Evolutionary conservation across 1,140 invertebrate genomes (phyloP).

Genomic region (Lamellibrachia luymesi): DNA sequence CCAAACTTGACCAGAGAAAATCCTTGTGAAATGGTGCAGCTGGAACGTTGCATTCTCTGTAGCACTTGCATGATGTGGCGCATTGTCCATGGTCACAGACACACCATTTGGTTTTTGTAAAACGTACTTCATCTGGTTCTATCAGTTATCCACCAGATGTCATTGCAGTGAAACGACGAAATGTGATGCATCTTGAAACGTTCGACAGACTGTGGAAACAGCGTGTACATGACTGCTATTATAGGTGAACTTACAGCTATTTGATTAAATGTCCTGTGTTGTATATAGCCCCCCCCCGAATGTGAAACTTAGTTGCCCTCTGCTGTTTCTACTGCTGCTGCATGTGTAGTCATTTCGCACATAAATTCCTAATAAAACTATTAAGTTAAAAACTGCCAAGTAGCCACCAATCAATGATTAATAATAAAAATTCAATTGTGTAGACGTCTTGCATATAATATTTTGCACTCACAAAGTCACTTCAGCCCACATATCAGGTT

Average conservation of each 20-base stretch:
- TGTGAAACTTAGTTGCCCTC: not conserved
- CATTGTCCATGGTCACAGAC: not conserved
- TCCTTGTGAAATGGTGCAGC: not conserved
- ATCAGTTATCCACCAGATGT: not conserved
- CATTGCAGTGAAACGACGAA: not conserved
- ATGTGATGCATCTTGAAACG: not conserved
- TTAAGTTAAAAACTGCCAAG: not conserved
- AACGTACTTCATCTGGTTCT: not conserved
- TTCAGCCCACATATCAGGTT: not conserved
- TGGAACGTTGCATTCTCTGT: not conserved
- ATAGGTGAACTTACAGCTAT: not conserved
- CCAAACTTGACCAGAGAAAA: not conserved
- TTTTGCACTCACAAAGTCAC: too few species aligned
- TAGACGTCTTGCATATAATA: not conserved
- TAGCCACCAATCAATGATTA: not conserved
- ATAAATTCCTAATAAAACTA: not conserved
- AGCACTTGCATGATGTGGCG: not conserved
- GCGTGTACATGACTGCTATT: not conserved
- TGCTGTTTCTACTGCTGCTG: not conserved
- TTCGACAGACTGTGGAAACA: not conserved
- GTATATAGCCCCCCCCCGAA: not conserved
- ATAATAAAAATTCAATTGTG: not conserved
- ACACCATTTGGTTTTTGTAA: not conserved
- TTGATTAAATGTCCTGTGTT: not conserved
- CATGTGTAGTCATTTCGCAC: not conserved